Conservation (phyloP, 2,113 vertebrate genomes). For the Harpagus bidentatus region DNA sequence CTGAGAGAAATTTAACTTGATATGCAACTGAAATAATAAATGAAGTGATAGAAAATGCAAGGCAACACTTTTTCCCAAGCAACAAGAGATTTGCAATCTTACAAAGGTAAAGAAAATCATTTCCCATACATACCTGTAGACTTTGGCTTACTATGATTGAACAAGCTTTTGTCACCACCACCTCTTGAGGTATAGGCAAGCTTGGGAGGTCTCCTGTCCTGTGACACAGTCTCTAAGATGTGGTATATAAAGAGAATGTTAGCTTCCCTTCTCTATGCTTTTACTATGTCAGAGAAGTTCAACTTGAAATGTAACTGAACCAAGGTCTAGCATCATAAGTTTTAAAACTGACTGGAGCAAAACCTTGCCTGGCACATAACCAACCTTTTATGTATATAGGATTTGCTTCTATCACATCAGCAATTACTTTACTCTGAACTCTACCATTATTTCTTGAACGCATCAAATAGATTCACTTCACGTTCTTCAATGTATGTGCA, state of each 20-base stretch:
- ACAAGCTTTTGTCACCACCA: conserved; percentile 83
- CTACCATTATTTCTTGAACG: background rate
- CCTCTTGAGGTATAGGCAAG: conserved; percentile 88
- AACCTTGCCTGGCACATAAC: background rate
- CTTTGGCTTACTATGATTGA: conserved; percentile 94
- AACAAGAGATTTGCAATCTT: background rate
- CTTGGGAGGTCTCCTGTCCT: conserved; percentile 91
- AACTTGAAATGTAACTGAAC: background rate
- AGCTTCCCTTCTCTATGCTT: background rate
- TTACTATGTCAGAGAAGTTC: background rate
- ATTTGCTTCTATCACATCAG: background rate
- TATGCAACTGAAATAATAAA: background rate
- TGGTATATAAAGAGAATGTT: background rate
- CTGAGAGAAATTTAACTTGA: background rate
- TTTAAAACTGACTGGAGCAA: background rate
- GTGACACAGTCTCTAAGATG: conserved; percentile 75
- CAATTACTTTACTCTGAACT: background rate
- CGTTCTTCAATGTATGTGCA: accelerated
- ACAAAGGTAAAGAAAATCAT: background rate
- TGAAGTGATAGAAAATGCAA: background rate
- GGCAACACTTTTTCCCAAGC: background rate
- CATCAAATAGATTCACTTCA: background rate
- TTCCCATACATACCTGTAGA: conserved; percentile 81
- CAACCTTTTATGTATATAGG: background rate
- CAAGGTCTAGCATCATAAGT: background rate